Conservation (phyloP, 2,888 invertebrate genomes). For the Ferrisia virgata region DNA sequence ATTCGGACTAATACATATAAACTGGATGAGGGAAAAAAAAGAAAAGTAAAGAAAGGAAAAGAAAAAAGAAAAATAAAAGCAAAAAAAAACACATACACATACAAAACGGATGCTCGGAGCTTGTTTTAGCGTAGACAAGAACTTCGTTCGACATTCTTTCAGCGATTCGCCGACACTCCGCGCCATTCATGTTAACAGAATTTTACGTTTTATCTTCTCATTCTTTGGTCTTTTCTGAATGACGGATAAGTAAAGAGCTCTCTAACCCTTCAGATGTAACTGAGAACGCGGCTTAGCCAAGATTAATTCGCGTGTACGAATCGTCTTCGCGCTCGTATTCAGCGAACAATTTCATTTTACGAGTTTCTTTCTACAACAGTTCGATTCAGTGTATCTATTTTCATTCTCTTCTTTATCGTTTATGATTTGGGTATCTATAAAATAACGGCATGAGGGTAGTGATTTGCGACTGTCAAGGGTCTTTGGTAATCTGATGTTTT, state of each 20-base stretch:
- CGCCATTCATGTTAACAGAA: conserved; percentile 18
- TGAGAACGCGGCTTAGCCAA: not conserved
- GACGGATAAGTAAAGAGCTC: conserved; percentile 14
- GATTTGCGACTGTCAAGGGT: not conserved
- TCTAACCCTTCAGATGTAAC: conserved; percentile 6
- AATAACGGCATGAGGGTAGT: not conserved
- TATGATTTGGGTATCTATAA: not conserved
- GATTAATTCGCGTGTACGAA: conserved; percentile 18
- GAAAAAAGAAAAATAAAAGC: not conserved
- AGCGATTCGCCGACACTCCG: not conserved
- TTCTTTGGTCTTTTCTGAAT: not conserved
- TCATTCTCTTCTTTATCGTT: not conserved
- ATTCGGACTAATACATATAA: not conserved
- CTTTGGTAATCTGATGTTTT: not conserved
- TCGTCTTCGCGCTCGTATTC: not conserved
- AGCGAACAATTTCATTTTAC: not conserved
- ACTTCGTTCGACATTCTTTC: conserved; percentile 13
- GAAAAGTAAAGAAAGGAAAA: not conserved
- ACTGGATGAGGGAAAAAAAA: no score
- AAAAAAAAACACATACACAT: not conserved
- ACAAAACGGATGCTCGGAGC: not conserved
- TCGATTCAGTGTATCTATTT: not conserved
- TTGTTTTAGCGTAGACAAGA: not conserved
- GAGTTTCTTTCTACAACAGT: not conserved
- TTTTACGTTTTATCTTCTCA: conserved; percentile 20